Evolutionary conservation across 2,113 vertebrate genomes (phyloP).

Genomic region (Sinocyclocheilus anophthalmus): DNA sequence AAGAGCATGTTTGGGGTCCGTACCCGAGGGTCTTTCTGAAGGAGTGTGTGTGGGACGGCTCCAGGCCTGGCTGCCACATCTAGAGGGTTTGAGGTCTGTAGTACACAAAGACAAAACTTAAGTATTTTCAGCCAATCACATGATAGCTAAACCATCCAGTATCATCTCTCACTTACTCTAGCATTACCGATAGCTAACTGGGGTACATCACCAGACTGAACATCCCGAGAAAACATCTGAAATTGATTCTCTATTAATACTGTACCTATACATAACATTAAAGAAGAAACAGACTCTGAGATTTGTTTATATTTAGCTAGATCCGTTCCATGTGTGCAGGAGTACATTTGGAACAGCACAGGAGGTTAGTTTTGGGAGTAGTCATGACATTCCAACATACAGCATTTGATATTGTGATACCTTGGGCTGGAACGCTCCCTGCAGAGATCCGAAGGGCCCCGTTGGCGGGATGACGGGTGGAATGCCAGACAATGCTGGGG

Average conservation of each 20-base stretch:
- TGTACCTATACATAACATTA: neutral
- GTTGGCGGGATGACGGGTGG: constrained; percentile 96
- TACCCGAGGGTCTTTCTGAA: constrained; percentile 98
- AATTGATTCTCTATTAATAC: constrained; percentile 2
- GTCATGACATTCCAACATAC: neutral
- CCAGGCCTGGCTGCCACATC: constrained; percentile 92
- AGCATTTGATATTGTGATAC: constrained; percentile 64
- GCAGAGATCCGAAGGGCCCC: constrained; percentile 93
- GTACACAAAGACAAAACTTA: constrained; percentile 42
- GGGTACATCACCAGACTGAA: neutral
- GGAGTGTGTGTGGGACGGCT: constrained; percentile 90
- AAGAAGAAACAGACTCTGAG: neutral
- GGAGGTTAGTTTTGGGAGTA: constrained; percentile 5
- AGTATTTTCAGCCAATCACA: constrained; percentile 2
- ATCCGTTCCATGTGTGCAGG: neutral
- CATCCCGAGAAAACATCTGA: neutral
- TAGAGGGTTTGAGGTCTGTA: constrained; percentile 93
- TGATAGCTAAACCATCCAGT: neutral
- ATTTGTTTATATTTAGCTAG: constrained; percentile 22
- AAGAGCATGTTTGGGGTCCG: constrained; percentile 55
- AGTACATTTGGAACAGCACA: constrained; percentile 12
- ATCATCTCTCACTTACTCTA: neutral
- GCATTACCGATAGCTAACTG: neutral
- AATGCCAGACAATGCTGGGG: constrained; percentile 92
- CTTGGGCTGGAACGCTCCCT: constrained; percentile 98